phyloP scores from a whole-genome alignment of 92 coral and sea anemone genomes.

The Heliopora coerulea region DNA sequence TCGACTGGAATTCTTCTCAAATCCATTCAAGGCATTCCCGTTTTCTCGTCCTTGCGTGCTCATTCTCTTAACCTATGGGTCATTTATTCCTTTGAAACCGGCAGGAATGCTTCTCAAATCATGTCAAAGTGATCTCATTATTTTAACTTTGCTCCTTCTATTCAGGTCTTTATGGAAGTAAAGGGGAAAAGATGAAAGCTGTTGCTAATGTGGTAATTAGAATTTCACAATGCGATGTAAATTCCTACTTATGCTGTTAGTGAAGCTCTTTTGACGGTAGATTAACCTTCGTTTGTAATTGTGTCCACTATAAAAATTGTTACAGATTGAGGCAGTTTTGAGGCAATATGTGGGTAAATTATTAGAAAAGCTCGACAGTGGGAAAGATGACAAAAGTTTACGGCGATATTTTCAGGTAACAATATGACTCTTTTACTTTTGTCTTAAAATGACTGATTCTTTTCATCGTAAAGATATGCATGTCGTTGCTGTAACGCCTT shows the following conservation, averaged over 20 bases:
- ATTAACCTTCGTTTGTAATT: background rate
- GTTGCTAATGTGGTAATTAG: conserved; percentile 75
- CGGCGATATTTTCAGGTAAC: conserved; percentile 71
- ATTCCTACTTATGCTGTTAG: no score
- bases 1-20: no score
- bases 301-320: background rate
- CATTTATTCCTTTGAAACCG: no score
- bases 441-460: no score
- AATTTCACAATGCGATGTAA: no score
- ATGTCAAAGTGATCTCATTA: background rate
- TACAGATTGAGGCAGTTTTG: conserved; percentile 73
- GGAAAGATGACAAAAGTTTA: conserved; percentile 53
- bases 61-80: no score
- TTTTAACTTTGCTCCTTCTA: background rate
- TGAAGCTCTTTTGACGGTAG: background rate
- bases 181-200: conserved; percentile 55
- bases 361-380: conserved; percentile 64
- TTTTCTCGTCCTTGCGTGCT: no score
- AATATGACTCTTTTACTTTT: no score
- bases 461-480: no score
- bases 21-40: no score
- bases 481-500: no score
- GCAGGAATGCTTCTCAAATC: no score
- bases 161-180: conserved; percentile 72
- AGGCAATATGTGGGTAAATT: conserved; percentile 66